phyloP scores from a whole-genome alignment of 2,113 vertebrate genomes.

The Tragulus kanchil region DNA sequence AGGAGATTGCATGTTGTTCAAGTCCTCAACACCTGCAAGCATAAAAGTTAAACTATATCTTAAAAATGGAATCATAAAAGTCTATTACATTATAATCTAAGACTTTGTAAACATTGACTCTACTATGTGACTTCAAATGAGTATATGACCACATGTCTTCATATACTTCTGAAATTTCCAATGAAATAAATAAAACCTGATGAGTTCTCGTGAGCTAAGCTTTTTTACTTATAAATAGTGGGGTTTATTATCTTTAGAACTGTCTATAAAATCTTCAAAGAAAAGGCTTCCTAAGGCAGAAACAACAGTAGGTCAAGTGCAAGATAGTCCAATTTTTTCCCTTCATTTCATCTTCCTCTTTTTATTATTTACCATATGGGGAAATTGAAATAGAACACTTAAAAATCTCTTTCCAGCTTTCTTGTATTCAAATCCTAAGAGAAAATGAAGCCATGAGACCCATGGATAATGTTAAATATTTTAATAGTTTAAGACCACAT shows the following conservation, averaged over 20 bases:
- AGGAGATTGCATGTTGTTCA: slow-evolving; percentile 86
- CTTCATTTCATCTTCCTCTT: neutral
- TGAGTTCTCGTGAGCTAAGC: neutral
- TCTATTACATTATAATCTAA: slow-evolving; percentile 21
- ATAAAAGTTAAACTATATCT: neutral
- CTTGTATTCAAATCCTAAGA: neutral
- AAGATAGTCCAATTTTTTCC: neutral
- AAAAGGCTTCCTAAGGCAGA: neutral
- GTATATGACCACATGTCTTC: neutral
- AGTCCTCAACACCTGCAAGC: slow-evolving; percentile 82
- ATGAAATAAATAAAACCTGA: neutral
- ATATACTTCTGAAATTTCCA: neutral
- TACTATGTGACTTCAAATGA: neutral
- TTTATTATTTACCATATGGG: neutral
- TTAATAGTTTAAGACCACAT: neutral
- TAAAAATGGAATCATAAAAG: neutral
- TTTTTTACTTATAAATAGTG: neutral
- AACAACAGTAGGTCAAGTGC: neutral
- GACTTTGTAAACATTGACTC: neutral
- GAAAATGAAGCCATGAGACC: neutral
- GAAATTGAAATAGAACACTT: neutral
- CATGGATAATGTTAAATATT: neutral
- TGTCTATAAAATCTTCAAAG: neutral
- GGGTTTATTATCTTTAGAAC: neutral
- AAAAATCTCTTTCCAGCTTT: neutral